Evolutionary conservation across 2,113 vertebrate species (phyloP).

Genomic region (Romanogobio albipinnatus): DNA sequence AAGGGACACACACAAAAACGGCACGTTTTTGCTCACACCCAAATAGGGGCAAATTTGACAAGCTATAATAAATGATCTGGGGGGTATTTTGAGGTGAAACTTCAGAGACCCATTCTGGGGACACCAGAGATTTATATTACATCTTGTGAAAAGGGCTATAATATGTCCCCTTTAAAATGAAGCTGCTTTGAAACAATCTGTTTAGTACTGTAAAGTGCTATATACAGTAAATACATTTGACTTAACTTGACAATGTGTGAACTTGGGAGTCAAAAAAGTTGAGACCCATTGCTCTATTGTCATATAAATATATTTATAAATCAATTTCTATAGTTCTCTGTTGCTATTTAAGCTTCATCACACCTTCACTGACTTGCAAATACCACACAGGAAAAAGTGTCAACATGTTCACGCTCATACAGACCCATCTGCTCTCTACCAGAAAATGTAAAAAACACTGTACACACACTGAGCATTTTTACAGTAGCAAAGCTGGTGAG

Average conservation of each 20-base stretch:
- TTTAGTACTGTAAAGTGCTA: neutral
- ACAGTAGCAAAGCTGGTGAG: slow-evolving; percentile 4
- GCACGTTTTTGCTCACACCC: too few relatives aligned
- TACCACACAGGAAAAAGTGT: neutral
- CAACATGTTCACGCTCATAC: neutral
- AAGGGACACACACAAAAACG: too few relatives aligned
- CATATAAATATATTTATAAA: neutral
- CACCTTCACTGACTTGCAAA: neutral
- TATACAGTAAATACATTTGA: neutral
- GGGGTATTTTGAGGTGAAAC: too few relatives aligned
- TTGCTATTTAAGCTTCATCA: slow-evolving; percentile 5
- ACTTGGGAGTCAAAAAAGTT: neutral
- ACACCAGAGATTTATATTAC: too few relatives aligned
- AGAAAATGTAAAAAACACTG: neutral
- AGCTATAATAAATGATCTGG: too few relatives aligned
- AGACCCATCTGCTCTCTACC: neutral
- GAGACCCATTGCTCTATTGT: neutral
- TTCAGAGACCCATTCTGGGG: too few relatives aligned
- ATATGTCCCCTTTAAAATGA: neutral
- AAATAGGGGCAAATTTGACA: too few relatives aligned
- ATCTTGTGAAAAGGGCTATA: too few relatives aligned
- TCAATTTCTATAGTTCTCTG: neutral
- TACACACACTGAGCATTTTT: neutral
- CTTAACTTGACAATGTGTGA: neutral
- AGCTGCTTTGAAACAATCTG: neutral